Base-by-base conservation (phyloP, 2,888 invertebrate genomes). In the Carcina quercana region DNA sequence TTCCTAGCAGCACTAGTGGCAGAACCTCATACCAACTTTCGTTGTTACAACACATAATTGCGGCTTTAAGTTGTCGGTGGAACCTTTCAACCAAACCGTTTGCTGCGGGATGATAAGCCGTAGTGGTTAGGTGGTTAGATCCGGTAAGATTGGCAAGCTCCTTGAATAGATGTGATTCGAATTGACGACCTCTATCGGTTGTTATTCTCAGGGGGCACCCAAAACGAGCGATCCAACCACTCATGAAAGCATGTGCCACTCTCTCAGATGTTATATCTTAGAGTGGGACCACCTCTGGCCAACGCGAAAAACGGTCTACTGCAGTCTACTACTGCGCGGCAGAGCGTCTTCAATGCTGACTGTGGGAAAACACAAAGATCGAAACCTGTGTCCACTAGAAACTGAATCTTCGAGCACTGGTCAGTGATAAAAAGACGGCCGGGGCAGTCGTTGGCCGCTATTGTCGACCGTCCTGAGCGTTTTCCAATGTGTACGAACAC, bases 231-330 rank as follows among this genome's bases (percentile, higher is more conserved):
- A 53, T 37, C 52, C 50, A 49, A 0, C 31, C 46, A 1, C 13
- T 8, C 0, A 24, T 15, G 10, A 52, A 45, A 0, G 42, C 40
- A 2, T 42, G 33, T 0, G 39, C 44, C 0, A 40, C 39, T 27
- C 39, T 41, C 24, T 47, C 43, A 0, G 47, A 43, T 0, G 43
- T 48, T 5, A 47, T 45, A 4, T 13, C 5, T 0, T 1, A 7
- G 35, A 50, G 37, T 2, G 47, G 50, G 44, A 42, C 43, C 1
- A 31, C 40, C 12, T 50, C 49, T 0, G 47, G 48, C 47, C 45
- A 45, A 6, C 45, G 20, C 3, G 47, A 31, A 27, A 45, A 53
- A 0, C 59, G 15, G 34, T 63, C 59, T 1, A 65, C 40, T 0
- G 49, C 46, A 0, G 70, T 50, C 1, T n/a, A n/a, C n/a, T n/a